Conservation (phyloP, 2,888 invertebrate genomes). For the Papilio demoleus region DNA sequence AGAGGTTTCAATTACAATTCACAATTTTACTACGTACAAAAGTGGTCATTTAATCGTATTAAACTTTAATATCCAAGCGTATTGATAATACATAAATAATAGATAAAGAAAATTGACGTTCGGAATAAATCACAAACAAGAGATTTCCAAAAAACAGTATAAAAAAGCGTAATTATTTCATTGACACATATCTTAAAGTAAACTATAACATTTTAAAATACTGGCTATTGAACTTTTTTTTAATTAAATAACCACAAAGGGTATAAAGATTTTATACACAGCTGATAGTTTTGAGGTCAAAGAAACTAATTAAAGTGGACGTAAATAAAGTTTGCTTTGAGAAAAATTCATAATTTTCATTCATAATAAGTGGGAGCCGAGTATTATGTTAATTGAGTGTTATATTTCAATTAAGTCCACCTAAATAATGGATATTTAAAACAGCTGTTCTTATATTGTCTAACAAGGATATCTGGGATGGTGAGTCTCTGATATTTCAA, state of each 20-base stretch:
- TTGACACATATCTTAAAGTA: background rate
- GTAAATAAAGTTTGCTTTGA: slow-evolving; percentile 34
- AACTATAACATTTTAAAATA: slow-evolving; percentile 7
- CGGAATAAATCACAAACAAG: background rate
- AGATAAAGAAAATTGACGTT: background rate
- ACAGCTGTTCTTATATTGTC: background rate
- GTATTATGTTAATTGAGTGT: slow-evolving; percentile 26
- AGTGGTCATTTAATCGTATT: background rate
- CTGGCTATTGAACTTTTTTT: slow-evolving; percentile 10
- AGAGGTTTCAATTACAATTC: too few relatives aligned
- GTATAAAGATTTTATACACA: slow-evolving; percentile 24
- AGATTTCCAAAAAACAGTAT: background rate
- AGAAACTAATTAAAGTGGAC: slow-evolving; percentile 40
- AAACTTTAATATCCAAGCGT: background rate
- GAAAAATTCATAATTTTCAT: slow-evolving; percentile 30
- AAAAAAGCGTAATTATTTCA: background rate
- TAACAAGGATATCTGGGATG: too few relatives aligned
- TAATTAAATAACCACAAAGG: slow-evolving; percentile 31
- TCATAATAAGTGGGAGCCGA: slow-evolving; percentile 18
- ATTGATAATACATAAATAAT: background rate
- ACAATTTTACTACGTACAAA: background rate
- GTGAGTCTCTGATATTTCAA: too few relatives aligned
- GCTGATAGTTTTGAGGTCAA: slow-evolving; percentile 29
- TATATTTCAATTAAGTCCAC: slow-evolving; percentile 24
- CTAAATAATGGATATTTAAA: slow-evolving; percentile 3